phyloP scores from a whole-genome alignment of 2,113 vertebrate genomes.

The Tetraodon nigroviridis region DNA sequence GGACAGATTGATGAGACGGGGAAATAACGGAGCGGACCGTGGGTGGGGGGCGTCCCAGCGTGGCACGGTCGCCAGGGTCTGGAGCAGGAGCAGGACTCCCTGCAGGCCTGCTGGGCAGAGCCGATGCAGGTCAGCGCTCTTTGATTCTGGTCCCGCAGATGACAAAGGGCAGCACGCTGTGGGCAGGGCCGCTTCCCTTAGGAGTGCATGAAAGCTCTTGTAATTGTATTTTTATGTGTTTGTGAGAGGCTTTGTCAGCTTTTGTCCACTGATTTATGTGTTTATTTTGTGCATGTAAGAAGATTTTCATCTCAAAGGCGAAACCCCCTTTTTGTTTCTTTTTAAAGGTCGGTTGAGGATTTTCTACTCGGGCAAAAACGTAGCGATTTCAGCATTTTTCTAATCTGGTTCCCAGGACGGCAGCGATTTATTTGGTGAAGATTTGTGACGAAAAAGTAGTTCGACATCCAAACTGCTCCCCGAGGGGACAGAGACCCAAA shows the following conservation, averaged over 20 bases:
- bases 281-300: slow-evolving; percentile 32
- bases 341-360: no score
- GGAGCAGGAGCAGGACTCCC: slow-evolving; percentile 75
- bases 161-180: slow-evolving; percentile 83
- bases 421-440: no score
- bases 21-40: slow-evolving; percentile 80
- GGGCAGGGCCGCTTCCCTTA: slow-evolving; percentile 74
- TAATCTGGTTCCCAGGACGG: no score
- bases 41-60: slow-evolving; percentile 59
- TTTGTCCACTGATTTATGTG: slow-evolving; percentile 52
- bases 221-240: slow-evolving; percentile 63
- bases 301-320: no score
- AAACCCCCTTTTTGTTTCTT: neutral
- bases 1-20: slow-evolving; percentile 96
- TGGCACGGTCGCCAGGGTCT: slow-evolving; percentile 52
- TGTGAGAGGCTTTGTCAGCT: slow-evolving; percentile 50
- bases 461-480: no score
- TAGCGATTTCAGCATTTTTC: no score
- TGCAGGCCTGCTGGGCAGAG: slow-evolving; percentile 79
- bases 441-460: no score
- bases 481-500: no score
- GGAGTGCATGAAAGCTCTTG: slow-evolving; percentile 66
- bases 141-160: slow-evolving; percentile 82
- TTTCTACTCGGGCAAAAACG: no score
- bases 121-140: slow-evolving; percentile 82